Evolutionary conservation across 1,140 invertebrate species (phyloP).

Genomic region (Babylonia areolata): DNA sequence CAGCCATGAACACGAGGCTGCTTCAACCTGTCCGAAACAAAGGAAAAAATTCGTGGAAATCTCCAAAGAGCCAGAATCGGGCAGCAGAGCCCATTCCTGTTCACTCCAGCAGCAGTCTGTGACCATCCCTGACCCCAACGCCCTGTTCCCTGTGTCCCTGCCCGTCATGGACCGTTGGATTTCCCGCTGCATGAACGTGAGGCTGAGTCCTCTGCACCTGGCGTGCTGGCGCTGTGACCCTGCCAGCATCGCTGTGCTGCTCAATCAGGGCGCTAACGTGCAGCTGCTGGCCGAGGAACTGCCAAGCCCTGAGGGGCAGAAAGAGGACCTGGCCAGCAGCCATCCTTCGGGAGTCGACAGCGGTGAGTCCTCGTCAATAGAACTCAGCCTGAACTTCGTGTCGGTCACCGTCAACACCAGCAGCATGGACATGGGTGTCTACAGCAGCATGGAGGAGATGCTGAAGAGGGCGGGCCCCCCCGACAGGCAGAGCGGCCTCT

Average conservation of each 20-base stretch:
- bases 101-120: neutral
- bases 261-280: conserved; percentile 41
- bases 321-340: neutral
- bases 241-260: conserved; percentile 19
- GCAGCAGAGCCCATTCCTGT: neutral
- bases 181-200: conserved; percentile 31
- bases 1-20: too few relatives aligned
- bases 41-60: too few relatives aligned
- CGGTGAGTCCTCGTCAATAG: neutral
- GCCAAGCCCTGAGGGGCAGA: neutral
- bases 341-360: neutral
- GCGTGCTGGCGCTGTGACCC: conserved; percentile 44
- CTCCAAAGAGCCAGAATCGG: too few relatives aligned
- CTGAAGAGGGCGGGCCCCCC: neutral
- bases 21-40: too few relatives aligned
- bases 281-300: conserved; percentile 31
- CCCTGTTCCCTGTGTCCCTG: conserved; percentile 16
- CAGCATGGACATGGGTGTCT: neutral
- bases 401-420: conserved; percentile 11
- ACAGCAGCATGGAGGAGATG: conserved; percentile 20
- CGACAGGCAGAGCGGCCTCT: neutral
- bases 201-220: conserved; percentile 35
- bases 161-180: conserved; percentile 44
- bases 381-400: neutral
- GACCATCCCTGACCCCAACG: conserved; percentile 13